A percentile compares a stretch with the other conserved stretches of the same genome.
phyloP scores from a whole-genome alignment of 2,113 vertebrate genomes.

The Toxostoma redivivum region DNA sequence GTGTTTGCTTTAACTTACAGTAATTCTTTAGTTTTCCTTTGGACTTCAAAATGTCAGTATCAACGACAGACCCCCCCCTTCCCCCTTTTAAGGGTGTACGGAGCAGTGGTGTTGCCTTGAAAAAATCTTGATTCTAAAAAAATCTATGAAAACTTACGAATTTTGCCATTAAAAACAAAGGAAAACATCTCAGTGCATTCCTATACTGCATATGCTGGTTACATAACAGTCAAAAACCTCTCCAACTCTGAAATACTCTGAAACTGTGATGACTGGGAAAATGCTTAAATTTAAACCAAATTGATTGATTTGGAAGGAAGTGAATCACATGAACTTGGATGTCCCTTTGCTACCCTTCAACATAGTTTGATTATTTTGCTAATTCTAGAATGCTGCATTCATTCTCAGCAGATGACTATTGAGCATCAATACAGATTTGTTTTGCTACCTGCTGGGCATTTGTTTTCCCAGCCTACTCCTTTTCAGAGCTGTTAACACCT shows the following conservation, averaged over 20 bases:
- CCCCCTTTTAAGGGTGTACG: neutral
- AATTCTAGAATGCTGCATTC: constrained; percentile 8
- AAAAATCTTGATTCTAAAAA: neutral
- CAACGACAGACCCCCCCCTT: accelerated
- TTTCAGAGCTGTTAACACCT: neutral
- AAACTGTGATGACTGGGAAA: neutral
- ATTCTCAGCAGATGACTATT: neutral
- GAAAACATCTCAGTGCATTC: neutral
- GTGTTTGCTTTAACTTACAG: neutral
- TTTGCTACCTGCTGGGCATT: constrained; percentile 25
- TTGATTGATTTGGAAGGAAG: constrained; percentile 3
- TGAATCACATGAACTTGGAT: constrained; percentile 32
- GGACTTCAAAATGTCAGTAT: neutral
- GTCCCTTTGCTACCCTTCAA: neutral
- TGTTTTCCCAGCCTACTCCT: neutral
- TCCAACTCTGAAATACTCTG: neutral
- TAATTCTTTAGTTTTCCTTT: neutral
- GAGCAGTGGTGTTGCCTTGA: neutral
- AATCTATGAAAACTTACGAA: neutral
- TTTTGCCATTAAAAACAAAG: neutral
- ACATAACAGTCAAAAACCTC: neutral
- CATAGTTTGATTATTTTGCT: constrained; percentile 26
- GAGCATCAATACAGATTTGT: constrained; percentile 15
- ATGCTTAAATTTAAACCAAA: constrained; percentile 10
- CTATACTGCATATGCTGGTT: neutral